Evolutionary conservation across 2,113 vertebrate species (phyloP).

Genomic region (Ciconia stormi): DNA sequence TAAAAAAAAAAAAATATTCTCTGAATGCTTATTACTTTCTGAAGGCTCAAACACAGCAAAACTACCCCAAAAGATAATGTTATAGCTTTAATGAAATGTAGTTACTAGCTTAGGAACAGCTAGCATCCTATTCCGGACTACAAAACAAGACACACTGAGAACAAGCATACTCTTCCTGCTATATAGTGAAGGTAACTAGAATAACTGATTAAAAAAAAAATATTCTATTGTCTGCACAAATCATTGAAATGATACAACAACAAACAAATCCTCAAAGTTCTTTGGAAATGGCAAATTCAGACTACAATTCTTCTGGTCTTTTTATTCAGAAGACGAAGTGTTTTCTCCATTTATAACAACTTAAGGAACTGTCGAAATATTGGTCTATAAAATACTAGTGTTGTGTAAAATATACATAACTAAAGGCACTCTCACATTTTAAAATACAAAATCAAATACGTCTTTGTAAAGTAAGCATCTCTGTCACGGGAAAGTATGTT

Average conservation of each 20-base stretch:
- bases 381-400: not conserved
- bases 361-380: not conserved
- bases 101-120: fast-evolving
- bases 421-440: not conserved
- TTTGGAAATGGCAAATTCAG: not conserved
- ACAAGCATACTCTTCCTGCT: not conserved
- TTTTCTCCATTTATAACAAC: not conserved
- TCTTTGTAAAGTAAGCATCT: not conserved
- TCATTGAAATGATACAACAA: fast-evolving
- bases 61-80: not conserved
- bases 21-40: not conserved
- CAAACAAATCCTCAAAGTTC: not conserved
- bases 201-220: not conserved
- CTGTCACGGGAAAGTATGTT: fast-evolving
- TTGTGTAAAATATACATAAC: not conserved
- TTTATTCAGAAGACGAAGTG: not conserved
- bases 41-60: not conserved
- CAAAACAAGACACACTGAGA: not conserved
- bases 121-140: not conserved
- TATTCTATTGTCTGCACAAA: not conserved
- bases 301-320: not conserved
- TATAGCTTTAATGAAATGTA: not conserved
- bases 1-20: not conserved
- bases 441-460: not conserved
- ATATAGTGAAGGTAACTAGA: not conserved